Evolutionary conservation across 2,797 vertebrate species (phyloP).

Genomic region (Onychomys arenicola): DNA sequence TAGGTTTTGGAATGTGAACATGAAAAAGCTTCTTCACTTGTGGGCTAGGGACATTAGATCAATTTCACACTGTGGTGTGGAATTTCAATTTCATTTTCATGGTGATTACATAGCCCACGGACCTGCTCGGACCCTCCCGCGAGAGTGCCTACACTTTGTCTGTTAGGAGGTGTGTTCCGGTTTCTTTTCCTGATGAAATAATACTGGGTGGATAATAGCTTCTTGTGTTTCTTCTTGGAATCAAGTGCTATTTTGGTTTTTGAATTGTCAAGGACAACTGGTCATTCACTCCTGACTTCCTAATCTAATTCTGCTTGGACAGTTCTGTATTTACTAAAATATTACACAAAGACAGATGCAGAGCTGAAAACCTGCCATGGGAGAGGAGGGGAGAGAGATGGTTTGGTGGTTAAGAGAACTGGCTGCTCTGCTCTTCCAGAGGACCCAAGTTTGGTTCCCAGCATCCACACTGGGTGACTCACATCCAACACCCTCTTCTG

Average conservation of each 20-base stretch:
- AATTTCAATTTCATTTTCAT: slow-evolving; percentile 65
- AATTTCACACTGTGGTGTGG: slow-evolving; percentile 59
- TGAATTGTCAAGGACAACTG: slow-evolving; percentile 62
- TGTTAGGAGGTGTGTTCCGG: slow-evolving; percentile 53
- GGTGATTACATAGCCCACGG: slow-evolving; percentile 34
- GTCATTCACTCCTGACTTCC: slow-evolving; percentile 60
- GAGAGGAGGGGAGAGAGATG: not conserved
- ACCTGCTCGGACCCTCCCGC: slow-evolving; percentile 34
- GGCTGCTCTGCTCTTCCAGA: not conserved
- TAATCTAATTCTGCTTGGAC: slow-evolving; percentile 56
- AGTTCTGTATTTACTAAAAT: slow-evolving; percentile 35
- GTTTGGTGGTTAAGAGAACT: not conserved
- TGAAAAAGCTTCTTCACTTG: slow-evolving; percentile 60
- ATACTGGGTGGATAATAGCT: not conserved
- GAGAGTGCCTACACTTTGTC: slow-evolving; percentile 53
- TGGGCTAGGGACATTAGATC: slow-evolving; percentile 19
- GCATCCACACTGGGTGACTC: not conserved
- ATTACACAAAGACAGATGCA: slow-evolving; percentile 1
- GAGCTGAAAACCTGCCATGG: not conserved
- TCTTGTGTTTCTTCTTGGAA: slow-evolving; percentile 71
- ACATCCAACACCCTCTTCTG: not conserved
- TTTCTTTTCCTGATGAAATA: slow-evolving; percentile 57
- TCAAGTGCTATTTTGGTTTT: slow-evolving; percentile 44
- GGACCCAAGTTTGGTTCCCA: not conserved
- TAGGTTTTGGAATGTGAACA: slow-evolving; percentile 14